Percentiles rank a stretch among this genome's conserved stretches.
These are phyloP conservation scores for Semotilus atromaculatus DNA, from an alignment of 2,797 vertebrate genomes.

Conservation along the genomic window DNA sequence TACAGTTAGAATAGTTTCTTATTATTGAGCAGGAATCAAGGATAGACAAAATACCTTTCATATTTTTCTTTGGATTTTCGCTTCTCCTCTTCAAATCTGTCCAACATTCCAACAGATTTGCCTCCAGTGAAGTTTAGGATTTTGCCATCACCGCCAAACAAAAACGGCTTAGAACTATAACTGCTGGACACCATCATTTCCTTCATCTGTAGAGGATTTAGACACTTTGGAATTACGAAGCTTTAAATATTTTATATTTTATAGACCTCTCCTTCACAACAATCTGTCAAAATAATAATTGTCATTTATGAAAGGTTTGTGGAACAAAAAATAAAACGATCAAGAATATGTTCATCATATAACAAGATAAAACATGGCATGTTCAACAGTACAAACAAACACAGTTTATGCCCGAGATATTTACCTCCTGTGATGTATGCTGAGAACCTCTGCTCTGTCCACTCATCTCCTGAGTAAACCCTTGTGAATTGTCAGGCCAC, in stretches of 20 bases:
- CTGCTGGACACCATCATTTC: slow-evolving; percentile 84
- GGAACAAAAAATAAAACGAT: background rate
- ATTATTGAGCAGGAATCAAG: background rate
- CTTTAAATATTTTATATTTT: background rate
- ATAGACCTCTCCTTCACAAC: background rate
- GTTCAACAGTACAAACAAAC: background rate
- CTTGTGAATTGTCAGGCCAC: slow-evolving; percentile 85
- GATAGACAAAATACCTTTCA: slow-evolving; percentile 62
- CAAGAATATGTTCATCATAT: background rate
- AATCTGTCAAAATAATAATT: background rate
- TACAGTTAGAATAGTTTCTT: background rate
- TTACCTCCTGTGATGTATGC: slow-evolving; percentile 89
- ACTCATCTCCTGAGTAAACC: slow-evolving; percentile 79
- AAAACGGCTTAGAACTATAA: slow-evolving; percentile 88
- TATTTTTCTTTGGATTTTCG: slow-evolving; percentile 87
- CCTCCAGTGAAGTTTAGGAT: slow-evolving; percentile 66
- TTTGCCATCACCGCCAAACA: slow-evolving; percentile 83
- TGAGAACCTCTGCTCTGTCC: slow-evolving; percentile 76
- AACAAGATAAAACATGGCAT: background rate
- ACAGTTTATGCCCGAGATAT: slow-evolving; percentile 23
- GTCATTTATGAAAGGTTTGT: background rate
- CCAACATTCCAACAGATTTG: slow-evolving; percentile 78
- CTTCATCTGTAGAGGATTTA: slow-evolving; percentile 74
- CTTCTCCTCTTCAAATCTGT: slow-evolving; percentile 88
- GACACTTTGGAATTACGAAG: background rate